Evolutionary conservation across 2,113 vertebrate genomes (phyloP), one percentile per base, ranked within the genome.

Genomic region (Ctenodactylus gundi): DNA sequence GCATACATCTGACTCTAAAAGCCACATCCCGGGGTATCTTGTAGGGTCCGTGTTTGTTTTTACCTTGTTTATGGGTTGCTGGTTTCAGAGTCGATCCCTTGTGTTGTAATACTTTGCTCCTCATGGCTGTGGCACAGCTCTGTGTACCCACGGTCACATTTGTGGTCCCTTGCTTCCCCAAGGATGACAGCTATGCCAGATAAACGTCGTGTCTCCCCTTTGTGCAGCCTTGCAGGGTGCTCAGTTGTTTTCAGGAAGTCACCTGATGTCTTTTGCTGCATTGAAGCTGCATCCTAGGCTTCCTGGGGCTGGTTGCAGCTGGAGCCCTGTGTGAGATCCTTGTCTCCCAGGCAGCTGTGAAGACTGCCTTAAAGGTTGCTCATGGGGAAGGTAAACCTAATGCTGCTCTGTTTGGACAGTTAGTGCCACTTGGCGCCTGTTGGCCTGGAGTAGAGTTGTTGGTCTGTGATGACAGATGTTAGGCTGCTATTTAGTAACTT

Each of bases 401-500:
- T 12, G 0, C 44, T 13, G 0, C 0, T 27, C 46, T 92, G 88
- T 96, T 92, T 94, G 90, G 94, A 88, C 94, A 92, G 93, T 91
- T 7, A 46, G 25, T 1, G 0, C 81, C 5, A 0, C 4, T 15
- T 18, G 4, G 70, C 44, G 34, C 12, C 65, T 20, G 7, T 8
- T 36, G 83, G 57, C 81, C 1, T 1, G 14, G 27, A 0, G 2
- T 11, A 25, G 23, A 46, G 41, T 18, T 17, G 76, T 58, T 90
- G 83, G 57, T 83, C 60, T 73, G 58, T 41, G 55, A 70, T 81
- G 85, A 70, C 96, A 91, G 94, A 84, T 96, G 96, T 84, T 7
- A 23, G 39, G 49, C 96, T 96, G 94, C 96, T 96, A 92, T 44
- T 87, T 44, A 96, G 95, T 96, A 91, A 97, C 92, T 46, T 70